A percentile compares a stretch with the other conserved stretches of the same genome.
These are phyloP conservation scores for Sebastes dallii DNA, from an alignment of 2,797 vertebrate species.

Conservation along the genomic window DNA sequence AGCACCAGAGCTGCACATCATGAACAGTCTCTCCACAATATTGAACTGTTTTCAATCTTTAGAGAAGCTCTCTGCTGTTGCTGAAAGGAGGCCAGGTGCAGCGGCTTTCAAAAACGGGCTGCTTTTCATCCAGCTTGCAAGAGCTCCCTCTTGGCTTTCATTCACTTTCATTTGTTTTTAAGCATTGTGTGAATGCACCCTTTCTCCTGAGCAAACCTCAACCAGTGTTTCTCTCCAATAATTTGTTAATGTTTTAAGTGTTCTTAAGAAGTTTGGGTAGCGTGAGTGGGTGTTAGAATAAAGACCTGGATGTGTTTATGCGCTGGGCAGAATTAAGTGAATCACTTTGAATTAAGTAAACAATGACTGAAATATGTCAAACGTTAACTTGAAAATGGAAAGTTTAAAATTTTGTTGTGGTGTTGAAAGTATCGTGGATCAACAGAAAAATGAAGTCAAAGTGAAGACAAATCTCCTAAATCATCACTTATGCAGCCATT, in stretches of 20 bases:
- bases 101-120: slow-evolving; percentile 27
- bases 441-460: not conserved
- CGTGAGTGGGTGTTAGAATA: not conserved
- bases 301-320: not conserved
- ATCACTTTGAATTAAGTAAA: not conserved
- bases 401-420: not conserved
- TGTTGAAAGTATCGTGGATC: not conserved
- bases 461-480: not conserved
- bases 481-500: not conserved
- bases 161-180: slow-evolving; percentile 24
- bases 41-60: slow-evolving; percentile 16
- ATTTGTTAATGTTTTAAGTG: not conserved
- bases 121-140: slow-evolving; percentile 22
- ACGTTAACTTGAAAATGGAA: not conserved
- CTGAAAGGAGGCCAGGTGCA: slow-evolving; percentile 54
- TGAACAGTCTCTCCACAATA: slow-evolving; percentile 5
- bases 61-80: not conserved
- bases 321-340: not conserved
- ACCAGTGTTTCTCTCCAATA: slow-evolving; percentile 1
- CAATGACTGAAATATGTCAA: not conserved
- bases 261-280: not conserved
- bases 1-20: not conserved
- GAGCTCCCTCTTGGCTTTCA: slow-evolving; percentile 16
- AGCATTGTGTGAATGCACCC: slow-evolving; percentile 1
- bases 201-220: not conserved